Conservation (phyloP, 2,113 vertebrate species). For the Cheirogaleus medius region DNA sequence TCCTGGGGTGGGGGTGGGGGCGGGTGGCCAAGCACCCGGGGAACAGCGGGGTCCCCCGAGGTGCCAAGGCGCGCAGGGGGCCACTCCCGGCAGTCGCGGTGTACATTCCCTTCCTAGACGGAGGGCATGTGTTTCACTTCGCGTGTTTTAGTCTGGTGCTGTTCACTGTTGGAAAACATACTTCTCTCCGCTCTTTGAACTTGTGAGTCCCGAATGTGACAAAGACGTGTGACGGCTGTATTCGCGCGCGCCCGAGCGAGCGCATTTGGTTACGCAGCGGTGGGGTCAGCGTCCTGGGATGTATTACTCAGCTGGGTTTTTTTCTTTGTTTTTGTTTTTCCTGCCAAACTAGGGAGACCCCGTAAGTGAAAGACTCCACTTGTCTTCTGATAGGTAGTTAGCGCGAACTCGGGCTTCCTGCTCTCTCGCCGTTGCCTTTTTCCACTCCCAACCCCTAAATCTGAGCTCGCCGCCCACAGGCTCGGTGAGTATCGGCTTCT, state of each 20-base stretch:
- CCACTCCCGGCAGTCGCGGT: fast-evolving
- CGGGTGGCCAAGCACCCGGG: background rate
- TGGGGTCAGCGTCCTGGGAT: fast-evolving
- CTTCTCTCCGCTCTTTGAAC: background rate
- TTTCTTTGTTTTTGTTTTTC: background rate
- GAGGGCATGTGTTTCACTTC: background rate
- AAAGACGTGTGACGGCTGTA: no score
- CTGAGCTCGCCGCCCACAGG: background rate
- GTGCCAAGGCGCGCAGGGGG: background rate
- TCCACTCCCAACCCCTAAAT: no score
- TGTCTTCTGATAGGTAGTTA: background rate
- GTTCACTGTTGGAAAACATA: background rate
- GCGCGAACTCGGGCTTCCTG: background rate
- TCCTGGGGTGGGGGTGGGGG: no score
- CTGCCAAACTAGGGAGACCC: background rate
- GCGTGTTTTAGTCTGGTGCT: background rate
- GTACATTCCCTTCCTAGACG: background rate
- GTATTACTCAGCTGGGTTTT: background rate
- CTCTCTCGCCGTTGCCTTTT: background rate
- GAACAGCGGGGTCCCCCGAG: no score
- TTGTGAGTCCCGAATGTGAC: background rate
- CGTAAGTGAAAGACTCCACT: background rate
- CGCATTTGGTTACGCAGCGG: background rate
- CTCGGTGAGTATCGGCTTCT: background rate
- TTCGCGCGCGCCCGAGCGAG: fast-evolving